Evolutionary conservation across 2,113 vertebrate species (phyloP).

Genomic region (Bagarius yarrelli): DNA sequence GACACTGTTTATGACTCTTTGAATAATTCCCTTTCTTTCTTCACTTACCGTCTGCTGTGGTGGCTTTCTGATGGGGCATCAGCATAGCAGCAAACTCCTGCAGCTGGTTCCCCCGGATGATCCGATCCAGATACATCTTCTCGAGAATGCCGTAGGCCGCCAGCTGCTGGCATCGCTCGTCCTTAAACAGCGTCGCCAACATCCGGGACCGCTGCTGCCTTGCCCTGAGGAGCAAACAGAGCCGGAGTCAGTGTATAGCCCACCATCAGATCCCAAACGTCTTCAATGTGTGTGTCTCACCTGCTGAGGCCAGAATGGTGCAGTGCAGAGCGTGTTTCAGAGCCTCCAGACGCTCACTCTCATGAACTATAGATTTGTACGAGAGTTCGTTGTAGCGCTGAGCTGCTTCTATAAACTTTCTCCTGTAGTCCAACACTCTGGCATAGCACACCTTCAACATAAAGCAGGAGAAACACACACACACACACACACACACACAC

Average conservation of each 20-base stretch:
- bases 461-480: too few species aligned
- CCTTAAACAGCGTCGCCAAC: slow-evolving; percentile 97
- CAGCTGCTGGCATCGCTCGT: slow-evolving; percentile 97
- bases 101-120: slow-evolving; percentile 95
- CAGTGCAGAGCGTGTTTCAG: slow-evolving; percentile 96
- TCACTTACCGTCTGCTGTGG: slow-evolving; percentile 87
- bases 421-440: slow-evolving; percentile 93
- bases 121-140: slow-evolving; percentile 98
- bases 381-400: slow-evolving; percentile 97
- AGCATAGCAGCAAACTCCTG: slow-evolving; percentile 98
- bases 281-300: slow-evolving; percentile 62
- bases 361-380: slow-evolving; percentile 96
- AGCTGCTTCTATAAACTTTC: slow-evolving; percentile 98
- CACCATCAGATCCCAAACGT: neutral
- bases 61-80: slow-evolving; percentile 98
- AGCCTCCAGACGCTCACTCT: slow-evolving; percentile 91
- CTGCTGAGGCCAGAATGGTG: slow-evolving; percentile 97
- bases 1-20: neutral
- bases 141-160: slow-evolving; percentile 95
- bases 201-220: slow-evolving; percentile 97
- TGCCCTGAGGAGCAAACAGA: slow-evolving; percentile 70
- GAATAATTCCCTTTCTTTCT: neutral
- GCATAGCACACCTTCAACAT: slow-evolving; percentile 88
- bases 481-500: too few species aligned
- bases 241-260: neutral